Base-by-base conservation (phyloP, 2,888 invertebrate species). In the Sinopyrophorus schimmeli region DNA sequence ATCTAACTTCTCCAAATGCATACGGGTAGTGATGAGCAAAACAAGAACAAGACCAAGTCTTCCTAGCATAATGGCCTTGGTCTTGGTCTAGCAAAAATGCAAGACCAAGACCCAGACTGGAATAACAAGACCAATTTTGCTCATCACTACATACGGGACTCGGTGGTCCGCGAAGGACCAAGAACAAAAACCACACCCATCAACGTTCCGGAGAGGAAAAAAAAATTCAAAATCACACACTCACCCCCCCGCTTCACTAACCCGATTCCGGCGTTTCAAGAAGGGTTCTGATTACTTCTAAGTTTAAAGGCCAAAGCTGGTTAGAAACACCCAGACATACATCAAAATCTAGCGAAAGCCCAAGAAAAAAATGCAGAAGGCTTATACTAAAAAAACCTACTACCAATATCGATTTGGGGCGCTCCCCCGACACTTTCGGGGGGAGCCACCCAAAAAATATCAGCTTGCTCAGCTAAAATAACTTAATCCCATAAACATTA, bases 341-440 rank as follows among this genome's bases (percentile, higher is more conserved):
- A 49, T 53, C 62, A 64, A 67, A 66, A 67, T 70, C 71, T 71
- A 71, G 71, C 71, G 70, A 68, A 70, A 71, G 69, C 70, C 63
- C 46, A 54, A 59, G 59, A 59, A 57, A 52, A n/a, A 57, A 60
- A 64, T 64, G 64, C 64, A 61, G 58, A 57, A 69, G 67, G 68
- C 67, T 67, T 70, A 68, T 58, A 62, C 65, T 65, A 67, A n/a
- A n/a, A n/a, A n/a, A 62, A 64, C 65, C 67, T 68, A 62, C 59
- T 56, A 62, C 62, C 62, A 53, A 43, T 47, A 53, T 24, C 37
- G n/a, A n/a, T n/a, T 21, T 35, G 6, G 12, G n/a, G 11, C 11
- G n/a, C n/a, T n/a, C n/a, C n/a, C n/a, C n/a, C n/a, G n/a, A n/a
- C n/a, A n/a, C n/a, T n/a, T n/a, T n/a, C n/a, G n/a, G n/a, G n/a